phyloP scores from a whole-genome alignment of 2,888 invertebrate species.

The Scaeva pyrastri region DNA sequence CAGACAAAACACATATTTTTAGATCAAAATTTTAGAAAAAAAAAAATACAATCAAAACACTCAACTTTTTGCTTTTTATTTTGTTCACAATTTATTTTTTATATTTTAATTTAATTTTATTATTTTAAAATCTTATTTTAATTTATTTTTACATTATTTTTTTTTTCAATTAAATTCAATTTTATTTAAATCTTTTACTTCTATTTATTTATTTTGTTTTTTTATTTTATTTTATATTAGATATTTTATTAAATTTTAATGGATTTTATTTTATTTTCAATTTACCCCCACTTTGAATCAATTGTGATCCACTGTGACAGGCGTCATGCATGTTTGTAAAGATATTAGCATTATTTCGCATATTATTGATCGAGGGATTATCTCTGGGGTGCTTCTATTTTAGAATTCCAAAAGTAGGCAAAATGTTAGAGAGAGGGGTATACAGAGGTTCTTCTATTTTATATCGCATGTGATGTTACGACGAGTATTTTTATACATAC shows the following conservation, averaged over 20 bases:
- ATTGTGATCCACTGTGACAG: background rate
- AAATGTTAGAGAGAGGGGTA: background rate
- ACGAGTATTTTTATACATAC: slow-evolving; percentile 7
- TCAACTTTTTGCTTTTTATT: no score
- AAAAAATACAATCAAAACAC: no score
- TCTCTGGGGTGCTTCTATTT: slow-evolving; percentile 76
- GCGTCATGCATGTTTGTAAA: slow-evolving; percentile 56
- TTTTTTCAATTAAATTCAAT: no score
- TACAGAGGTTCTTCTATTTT: background rate
- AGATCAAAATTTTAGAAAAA: no score
- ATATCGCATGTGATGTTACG: slow-evolving; percentile 25
- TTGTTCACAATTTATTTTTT: no score
- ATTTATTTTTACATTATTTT: background rate
- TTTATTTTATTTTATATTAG: background rate
- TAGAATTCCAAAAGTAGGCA: slow-evolving; percentile 66
- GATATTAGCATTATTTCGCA: slow-evolving; percentile 73
- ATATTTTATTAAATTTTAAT: no score
- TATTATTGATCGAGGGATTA: slow-evolving; percentile 78
- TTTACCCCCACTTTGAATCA: background rate
- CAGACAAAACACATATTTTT: no score
- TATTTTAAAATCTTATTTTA: no score
- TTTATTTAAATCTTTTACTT: no score
- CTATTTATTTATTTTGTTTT: no score
- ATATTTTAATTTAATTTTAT: no score
- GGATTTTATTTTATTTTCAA: background rate